phyloP scores from a whole-genome alignment of 1,140 invertebrate species.

The Drosophila auraria region DNA sequence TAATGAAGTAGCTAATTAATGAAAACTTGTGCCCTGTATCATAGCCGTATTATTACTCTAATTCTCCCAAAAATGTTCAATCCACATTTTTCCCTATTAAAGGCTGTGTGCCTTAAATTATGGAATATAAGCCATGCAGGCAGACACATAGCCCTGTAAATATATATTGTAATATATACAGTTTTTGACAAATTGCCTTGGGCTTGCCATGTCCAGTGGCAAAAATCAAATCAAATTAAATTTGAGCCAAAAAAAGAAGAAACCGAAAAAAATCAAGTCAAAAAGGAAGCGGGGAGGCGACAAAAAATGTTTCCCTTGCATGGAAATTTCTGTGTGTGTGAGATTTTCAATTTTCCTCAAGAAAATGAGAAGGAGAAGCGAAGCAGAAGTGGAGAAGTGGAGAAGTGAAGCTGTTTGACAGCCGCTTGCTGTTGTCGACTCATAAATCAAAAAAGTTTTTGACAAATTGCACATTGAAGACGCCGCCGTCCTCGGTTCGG shows the following conservation, averaged over 20 bases:
- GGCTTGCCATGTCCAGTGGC: constrained; percentile 37
- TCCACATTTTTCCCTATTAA: background rate
- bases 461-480: constrained; percentile 83
- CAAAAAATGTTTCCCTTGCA: constrained; percentile 48
- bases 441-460: constrained; percentile 83
- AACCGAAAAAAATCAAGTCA: constrained; percentile 6
- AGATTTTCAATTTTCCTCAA: constrained; percentile 46
- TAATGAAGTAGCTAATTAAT: no score
- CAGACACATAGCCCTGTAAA: background rate
- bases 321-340: constrained; percentile 44
- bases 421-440: constrained; percentile 55
- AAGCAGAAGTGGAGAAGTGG: background rate
- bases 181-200: constrained; percentile 43
- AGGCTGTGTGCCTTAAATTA: background rate
- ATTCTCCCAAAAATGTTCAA: background rate
- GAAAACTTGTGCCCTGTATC: no score
- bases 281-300: constrained; percentile 12
- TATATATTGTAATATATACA: background rate
- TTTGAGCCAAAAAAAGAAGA: constrained; percentile 37
- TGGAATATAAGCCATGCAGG: no score
- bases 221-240: constrained; percentile 65
- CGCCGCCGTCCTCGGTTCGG: constrained; percentile 35
- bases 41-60: no score
- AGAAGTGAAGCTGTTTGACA: constrained; percentile 50
- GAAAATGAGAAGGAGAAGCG: background rate